Percentiles rank a stretch among this genome's conserved stretches.
Evolutionary conservation across 2,113 vertebrate genomes (phyloP).

Genomic region (Ceuthmochares aereus): DNA sequence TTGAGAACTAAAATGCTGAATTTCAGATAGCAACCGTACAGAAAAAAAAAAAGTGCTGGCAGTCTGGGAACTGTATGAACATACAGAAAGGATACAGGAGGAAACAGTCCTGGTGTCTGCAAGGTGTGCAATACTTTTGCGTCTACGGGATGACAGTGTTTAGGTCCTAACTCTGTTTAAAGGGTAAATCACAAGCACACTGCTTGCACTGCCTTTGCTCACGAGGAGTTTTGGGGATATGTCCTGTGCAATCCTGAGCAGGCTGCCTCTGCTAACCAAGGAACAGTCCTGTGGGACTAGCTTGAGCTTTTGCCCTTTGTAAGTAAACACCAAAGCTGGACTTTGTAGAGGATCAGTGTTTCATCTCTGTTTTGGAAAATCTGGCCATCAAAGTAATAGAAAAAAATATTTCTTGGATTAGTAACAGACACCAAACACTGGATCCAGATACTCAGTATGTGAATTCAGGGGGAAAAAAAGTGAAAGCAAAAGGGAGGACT

Average conservation of each 20-base stretch:
- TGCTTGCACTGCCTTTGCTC: background rate
- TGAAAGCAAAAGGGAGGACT: background rate
- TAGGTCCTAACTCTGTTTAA: background rate
- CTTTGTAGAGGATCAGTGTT: background rate
- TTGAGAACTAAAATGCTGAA: background rate
- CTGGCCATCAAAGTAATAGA: background rate
- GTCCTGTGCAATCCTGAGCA: background rate
- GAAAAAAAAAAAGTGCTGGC: background rate
- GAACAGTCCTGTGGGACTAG: rapidly evolving
- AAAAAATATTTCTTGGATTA: background rate
- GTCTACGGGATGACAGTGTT: background rate
- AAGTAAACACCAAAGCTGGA: background rate
- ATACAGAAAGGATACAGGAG: rapidly evolving
- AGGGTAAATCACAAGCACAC: background rate
- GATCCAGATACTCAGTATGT: background rate
- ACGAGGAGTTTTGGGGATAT: rapidly evolving
- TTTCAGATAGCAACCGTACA: background rate
- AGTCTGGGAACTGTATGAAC: background rate
- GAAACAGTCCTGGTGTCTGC: background rate
- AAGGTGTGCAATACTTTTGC: background rate
- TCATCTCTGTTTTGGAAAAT: background rate
- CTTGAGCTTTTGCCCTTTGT: background rate
- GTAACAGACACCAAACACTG: background rate
- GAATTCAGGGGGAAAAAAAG: background rate
- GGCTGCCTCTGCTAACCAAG: background rate